Evolutionary conservation across 2,797 vertebrate genomes (phyloP).

Genomic region (Poecilia wingei): DNA sequence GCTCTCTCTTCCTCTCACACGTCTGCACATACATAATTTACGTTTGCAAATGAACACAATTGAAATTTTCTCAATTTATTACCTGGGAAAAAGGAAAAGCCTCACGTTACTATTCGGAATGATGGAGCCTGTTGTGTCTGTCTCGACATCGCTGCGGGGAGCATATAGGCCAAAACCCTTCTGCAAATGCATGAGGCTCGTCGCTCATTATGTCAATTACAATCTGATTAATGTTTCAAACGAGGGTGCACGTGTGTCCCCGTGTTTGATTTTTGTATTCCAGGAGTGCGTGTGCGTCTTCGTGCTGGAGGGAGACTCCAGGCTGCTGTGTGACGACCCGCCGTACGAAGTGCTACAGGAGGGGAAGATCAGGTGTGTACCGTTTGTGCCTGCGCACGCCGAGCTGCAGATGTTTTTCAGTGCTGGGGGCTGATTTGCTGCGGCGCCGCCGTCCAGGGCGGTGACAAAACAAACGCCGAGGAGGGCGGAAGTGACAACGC

Average conservation of each 20-base stretch:
- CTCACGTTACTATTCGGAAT: slow-evolving; percentile 31
- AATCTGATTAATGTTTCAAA: slow-evolving; percentile 41
- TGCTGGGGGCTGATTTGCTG: slow-evolving; percentile 29
- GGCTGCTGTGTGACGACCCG: slow-evolving; percentile 85
- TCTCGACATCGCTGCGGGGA: slow-evolving; percentile 23
- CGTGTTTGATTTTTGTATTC: slow-evolving; percentile 42
- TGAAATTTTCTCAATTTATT: slow-evolving; percentile 34
- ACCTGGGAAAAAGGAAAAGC: slow-evolving; percentile 9
- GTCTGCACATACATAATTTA: slow-evolving; percentile 10
- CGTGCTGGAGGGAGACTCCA: slow-evolving; percentile 81
- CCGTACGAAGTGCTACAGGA: slow-evolving; percentile 86
- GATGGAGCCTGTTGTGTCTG: slow-evolving; percentile 6
- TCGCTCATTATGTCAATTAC: slow-evolving; percentile 42
- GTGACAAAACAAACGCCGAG: slow-evolving; percentile 21
- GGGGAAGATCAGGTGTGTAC: slow-evolving; percentile 86
- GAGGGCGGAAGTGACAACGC: neutral
- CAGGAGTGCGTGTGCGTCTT: slow-evolving; percentile 89
- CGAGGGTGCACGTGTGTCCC: slow-evolving; percentile 14
- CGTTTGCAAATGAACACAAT: slow-evolving; percentile 27
- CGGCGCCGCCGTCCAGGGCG: slow-evolving; percentile 15
- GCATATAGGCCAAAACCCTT: slow-evolving; percentile 21
- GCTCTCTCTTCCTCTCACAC: slow-evolving; percentile 25
- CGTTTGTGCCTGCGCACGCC: neutral
- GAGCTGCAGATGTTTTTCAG: slow-evolving; percentile 37
- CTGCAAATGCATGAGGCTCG: slow-evolving; percentile 39